These are phyloP conservation scores for Dendrolimus pini DNA, from an alignment of 2,888 invertebrate genomes.

Conservation along the genomic window DNA sequence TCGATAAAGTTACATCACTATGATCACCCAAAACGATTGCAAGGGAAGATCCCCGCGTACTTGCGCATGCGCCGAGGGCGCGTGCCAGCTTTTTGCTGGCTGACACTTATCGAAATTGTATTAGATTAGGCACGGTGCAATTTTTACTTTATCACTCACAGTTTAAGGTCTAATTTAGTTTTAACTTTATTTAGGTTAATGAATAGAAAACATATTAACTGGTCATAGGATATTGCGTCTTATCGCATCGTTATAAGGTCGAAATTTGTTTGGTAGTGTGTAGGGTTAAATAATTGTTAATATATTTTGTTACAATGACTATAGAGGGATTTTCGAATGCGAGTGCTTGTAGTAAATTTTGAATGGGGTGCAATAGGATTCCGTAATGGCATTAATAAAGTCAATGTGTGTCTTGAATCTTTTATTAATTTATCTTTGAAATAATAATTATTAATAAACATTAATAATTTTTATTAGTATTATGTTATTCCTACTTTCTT, in stretches of 20 bases:
- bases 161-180: neutral
- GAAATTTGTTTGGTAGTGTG: neutral
- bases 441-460: too few relatives aligned
- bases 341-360: constrained; percentile 47
- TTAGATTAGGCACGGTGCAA: neutral
- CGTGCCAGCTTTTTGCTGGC: constrained; percentile 73
- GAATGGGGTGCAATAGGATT: constrained; percentile 30
- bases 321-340: neutral
- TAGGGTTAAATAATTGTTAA: neutral
- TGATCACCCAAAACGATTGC: constrained; percentile 47
- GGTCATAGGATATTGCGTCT: neutral
- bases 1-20: constrained; percentile 28
- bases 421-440: too few relatives aligned
- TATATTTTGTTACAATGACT: neutral
- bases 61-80: constrained; percentile 59
- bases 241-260: neutral
- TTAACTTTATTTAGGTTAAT: neutral
- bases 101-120: constrained; percentile 39
- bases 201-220: neutral
- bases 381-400: neutral
- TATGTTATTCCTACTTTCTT: too few relatives aligned
- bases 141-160: neutral
- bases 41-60: constrained; percentile 60
- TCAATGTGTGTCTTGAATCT: too few relatives aligned
- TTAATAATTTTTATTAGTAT: too few relatives aligned